Evolutionary conservation across 2,113 vertebrate species (phyloP).

Genomic region (Dissostichus mawsoni): DNA sequence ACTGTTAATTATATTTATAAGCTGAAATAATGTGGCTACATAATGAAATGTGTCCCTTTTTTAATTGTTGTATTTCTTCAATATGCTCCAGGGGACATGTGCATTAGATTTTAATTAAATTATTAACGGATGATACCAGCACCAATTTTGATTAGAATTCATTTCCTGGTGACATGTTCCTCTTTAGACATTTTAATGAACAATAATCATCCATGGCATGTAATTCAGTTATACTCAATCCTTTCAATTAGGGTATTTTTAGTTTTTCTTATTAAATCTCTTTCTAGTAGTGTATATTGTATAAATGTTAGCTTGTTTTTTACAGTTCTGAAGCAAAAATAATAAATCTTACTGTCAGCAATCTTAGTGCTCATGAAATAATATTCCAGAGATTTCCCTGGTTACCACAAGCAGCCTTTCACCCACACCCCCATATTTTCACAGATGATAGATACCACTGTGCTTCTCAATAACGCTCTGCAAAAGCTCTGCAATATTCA

Average conservation of each 20-base stretch:
- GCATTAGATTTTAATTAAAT: slow-evolving; percentile 47
- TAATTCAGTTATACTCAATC: neutral
- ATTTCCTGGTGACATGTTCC: slow-evolving; percentile 42
- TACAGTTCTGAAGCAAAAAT: neutral
- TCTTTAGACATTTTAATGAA: slow-evolving; percentile 31
- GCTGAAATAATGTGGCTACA: slow-evolving; percentile 29
- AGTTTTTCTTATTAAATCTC: neutral
- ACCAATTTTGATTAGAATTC: slow-evolving; percentile 40
- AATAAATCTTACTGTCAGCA: neutral
- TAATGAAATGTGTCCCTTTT: slow-evolving; percentile 36
- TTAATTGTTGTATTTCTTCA: slow-evolving; percentile 27
- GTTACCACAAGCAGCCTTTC: slow-evolving; percentile 3
- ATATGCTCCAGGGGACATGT: slow-evolving; percentile 21
- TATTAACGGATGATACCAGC: slow-evolving; percentile 47
- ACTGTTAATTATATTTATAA: slow-evolving; percentile 26
- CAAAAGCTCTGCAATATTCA: slow-evolving; percentile 35
- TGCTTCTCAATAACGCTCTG: slow-evolving; percentile 31
- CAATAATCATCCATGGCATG: slow-evolving; percentile 24
- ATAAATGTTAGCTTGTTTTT: neutral
- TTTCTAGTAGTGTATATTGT: neutral
- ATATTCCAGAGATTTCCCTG: slow-evolving; percentile 16
- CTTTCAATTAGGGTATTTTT: neutral
- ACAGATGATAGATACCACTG: slow-evolving; percentile 43
- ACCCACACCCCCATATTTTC: slow-evolving; percentile 3
- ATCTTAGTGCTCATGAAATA: slow-evolving; percentile 12